Conservation (phyloP, 2,797 vertebrate genomes). For the Eupleurogrammus muticus region DNA sequence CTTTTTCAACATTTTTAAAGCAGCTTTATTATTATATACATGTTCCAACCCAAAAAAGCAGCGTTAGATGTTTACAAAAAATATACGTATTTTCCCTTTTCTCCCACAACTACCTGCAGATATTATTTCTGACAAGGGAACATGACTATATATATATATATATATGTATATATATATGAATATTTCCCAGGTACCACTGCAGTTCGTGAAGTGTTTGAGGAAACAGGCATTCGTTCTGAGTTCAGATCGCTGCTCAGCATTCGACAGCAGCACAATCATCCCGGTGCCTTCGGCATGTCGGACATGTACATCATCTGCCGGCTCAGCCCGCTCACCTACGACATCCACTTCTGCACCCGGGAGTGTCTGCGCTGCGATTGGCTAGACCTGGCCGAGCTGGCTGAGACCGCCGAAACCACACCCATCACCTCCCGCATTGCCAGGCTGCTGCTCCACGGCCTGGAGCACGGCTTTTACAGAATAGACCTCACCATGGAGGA, state of each 20-base stretch:
- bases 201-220: slow-evolving; percentile 93
- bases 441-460: slow-evolving; percentile 88
- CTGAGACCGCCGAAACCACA: slow-evolving; percentile 77
- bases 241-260: slow-evolving; percentile 94
- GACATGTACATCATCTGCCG: slow-evolving; percentile 96
- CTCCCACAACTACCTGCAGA: slow-evolving; percentile 8
- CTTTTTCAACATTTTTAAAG: slow-evolving; percentile 60
- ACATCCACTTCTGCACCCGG: slow-evolving; percentile 89
- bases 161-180: neutral
- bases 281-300: slow-evolving; percentile 92
- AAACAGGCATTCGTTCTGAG: slow-evolving; percentile 92
- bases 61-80: slow-evolving; percentile 51
- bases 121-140: slow-evolving; percentile 25
- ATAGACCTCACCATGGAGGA: slow-evolving; percentile 90
- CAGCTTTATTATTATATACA: slow-evolving; percentile 69
- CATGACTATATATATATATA: neutral
- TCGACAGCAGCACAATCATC: slow-evolving; percentile 93
- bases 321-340: slow-evolving; percentile 87
- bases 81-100: slow-evolving; percentile 36
- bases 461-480: slow-evolving; percentile 86
- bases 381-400: slow-evolving; percentile 88
- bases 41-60: slow-evolving; percentile 58
- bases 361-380: slow-evolving; percentile 94
- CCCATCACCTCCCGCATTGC: slow-evolving; percentile 90
- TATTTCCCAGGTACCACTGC: slow-evolving; percentile 88